Evolutionary conservation across 2,888 invertebrate genomes (phyloP), one percentile per base, ranked within the genome.

Genomic region (Phyto melanocephala): DNA sequence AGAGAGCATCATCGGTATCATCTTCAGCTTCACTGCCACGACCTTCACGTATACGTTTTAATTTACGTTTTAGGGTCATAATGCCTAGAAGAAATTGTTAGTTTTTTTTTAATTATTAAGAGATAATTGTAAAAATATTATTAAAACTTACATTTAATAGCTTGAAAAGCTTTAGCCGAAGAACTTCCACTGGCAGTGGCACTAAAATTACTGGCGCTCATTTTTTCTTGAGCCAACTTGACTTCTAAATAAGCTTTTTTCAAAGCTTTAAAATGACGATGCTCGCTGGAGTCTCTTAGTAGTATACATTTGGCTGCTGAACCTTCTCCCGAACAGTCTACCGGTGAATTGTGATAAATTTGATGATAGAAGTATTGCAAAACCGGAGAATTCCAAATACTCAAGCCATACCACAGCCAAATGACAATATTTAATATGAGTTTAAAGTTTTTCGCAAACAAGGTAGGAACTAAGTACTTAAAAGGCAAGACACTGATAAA

Each of bases 341-440:
- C 84, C 1, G 90, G 88, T 3, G 88, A 85, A 35, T 87, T 89
- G 65, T 91, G 91, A 87, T 91, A 91, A 72, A 91, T 91, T 85
- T 91, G 91, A 85, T 91, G 91, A 79, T 91, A 91, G 71, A 91
- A 89, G 84, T 89, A 91, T 76, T 90, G 91, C 72, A 91, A 71
- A 2, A 91, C 90, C 0, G 91, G 91, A 5, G 91, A 91, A 70
- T 91, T 91, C 91, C 91, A 91, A 24, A 91, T 90, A 45, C 90
- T 90, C 2, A 91, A 84, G 1, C 90, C 90, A 83, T 91, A 91
- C 91, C 91, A 91, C 5, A 90, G 74, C 90, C 91, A 91, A 63
- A 91, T 88, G 13, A 85, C 85, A 50, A 90, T 84, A 65, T 91
- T 91, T 0, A 91, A 86, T 1, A 88, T 86, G 28, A 90, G 65